phyloP scores from a whole-genome alignment of 2,888 invertebrate species.

The Phlogophora meticulosa region DNA sequence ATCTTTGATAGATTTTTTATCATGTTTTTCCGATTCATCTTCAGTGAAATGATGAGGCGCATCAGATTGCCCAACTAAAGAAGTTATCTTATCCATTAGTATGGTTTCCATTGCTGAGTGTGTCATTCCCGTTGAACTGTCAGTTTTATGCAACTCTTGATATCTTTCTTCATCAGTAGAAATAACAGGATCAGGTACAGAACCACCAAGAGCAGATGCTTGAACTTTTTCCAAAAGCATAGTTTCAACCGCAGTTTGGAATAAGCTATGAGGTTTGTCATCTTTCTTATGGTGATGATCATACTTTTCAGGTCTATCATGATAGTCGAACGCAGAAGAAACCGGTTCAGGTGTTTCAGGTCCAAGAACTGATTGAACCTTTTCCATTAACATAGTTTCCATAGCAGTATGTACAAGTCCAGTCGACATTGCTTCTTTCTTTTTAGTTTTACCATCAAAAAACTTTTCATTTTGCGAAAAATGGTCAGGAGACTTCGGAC shows the following conservation, averaged over 20 bases:
- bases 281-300: slow-evolving; percentile 42
- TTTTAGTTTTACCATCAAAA: slow-evolving; percentile 50
- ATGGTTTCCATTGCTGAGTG: slow-evolving; percentile 89
- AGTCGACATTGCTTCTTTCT: slow-evolving; percentile 71
- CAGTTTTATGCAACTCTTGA: slow-evolving; percentile 34
- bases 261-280: slow-evolving; percentile 59
- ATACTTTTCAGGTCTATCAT: slow-evolving; percentile 50
- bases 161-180: slow-evolving; percentile 28
- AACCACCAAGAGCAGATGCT: slow-evolving; percentile 47
- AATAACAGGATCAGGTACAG: slow-evolving; percentile 47
- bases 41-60: slow-evolving; percentile 18
- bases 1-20: slow-evolving; percentile 25
- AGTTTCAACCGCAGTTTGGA: slow-evolving; percentile 67
- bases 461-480: slow-evolving; percentile 50
- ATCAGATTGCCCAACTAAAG: slow-evolving; percentile 56
- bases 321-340: slow-evolving; percentile 61
- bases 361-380: slow-evolving; percentile 82
- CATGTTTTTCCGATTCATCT: slow-evolving; percentile 27
- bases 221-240: slow-evolving; percentile 64
- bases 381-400: slow-evolving; percentile 90
- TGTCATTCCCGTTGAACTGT: slow-evolving; percentile 76
- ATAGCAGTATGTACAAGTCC: slow-evolving; percentile 88
- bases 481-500: slow-evolving; percentile 50
- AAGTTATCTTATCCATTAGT: slow-evolving; percentile 86
- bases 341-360: slow-evolving; percentile 74